phyloP scores from a whole-genome alignment of 2,888 invertebrate species.

The Dioctria rufipes region DNA sequence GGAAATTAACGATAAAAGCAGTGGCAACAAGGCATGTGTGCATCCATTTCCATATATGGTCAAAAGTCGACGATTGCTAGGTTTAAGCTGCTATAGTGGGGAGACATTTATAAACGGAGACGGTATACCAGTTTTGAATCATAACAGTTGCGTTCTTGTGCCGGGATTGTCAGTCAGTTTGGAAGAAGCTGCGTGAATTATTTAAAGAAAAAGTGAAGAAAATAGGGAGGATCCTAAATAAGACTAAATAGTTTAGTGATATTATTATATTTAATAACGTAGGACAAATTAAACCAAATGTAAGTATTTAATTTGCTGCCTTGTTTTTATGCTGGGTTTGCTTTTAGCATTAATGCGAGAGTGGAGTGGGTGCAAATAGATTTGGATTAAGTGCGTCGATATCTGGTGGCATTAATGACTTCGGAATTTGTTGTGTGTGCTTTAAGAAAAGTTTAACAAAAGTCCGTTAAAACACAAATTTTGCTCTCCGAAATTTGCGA shows the following conservation, averaged over 20 bases:
- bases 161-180: slow-evolving; percentile 62
- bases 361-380: no score
- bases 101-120: slow-evolving; percentile 69
- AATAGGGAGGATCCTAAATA: slow-evolving; percentile 27
- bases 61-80: slow-evolving; percentile 67
- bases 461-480: no score
- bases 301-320: slow-evolving; percentile 22
- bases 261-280: slow-evolving; percentile 46
- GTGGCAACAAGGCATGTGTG: slow-evolving; percentile 64
- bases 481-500: no score
- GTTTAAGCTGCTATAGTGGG: slow-evolving; percentile 67
- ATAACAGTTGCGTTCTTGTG: slow-evolving; percentile 71
- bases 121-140: slow-evolving; percentile 69
- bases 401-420: no score
- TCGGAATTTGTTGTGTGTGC: no score
- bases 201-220: slow-evolving; percentile 2
- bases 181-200: neutral
- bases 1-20: slow-evolving; percentile 53
- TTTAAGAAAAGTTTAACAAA: no score
- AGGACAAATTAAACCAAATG: slow-evolving; percentile 47
- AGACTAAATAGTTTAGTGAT: slow-evolving; percentile 46
- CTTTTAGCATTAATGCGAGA: no score
- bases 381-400: no score
- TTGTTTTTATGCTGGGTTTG: no score
- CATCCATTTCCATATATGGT: slow-evolving; percentile 71